These are phyloP conservation scores for Sorex maritimensis DNA, from an alignment of 2,797 vertebrate genomes.

Conservation along the genomic window DNA sequence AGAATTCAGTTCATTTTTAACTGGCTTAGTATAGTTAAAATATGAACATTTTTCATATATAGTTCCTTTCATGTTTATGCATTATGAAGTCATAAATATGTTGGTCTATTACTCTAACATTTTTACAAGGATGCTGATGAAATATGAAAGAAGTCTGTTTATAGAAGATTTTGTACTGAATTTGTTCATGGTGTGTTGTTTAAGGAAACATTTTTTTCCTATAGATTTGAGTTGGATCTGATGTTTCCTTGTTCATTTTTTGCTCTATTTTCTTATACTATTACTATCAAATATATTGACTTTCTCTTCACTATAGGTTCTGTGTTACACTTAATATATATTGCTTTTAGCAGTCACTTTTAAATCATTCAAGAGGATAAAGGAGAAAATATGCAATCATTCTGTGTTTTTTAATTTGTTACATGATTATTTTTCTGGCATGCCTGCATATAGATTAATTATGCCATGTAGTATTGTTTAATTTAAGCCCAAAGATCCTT, in stretches of 20 bases:
- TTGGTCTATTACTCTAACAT: background rate
- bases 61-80: background rate
- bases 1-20: constrained; percentile 7
- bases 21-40: background rate
- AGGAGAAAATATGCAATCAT: constrained; percentile 16
- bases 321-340: background rate
- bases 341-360: constrained; percentile 36
- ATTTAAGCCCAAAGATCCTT: constrained; percentile 26
- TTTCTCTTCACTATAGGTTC: constrained; percentile 6
- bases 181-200: background rate
- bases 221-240: constrained; percentile 15
- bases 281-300: constrained; percentile 20
- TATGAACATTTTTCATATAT: constrained; percentile 13
- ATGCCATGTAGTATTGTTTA: background rate
- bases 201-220: constrained; percentile 3
- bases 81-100: background rate
- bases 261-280: background rate
- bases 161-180: constrained; percentile 27
- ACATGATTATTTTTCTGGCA: constrained; percentile 11
- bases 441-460: constrained; percentile 27
- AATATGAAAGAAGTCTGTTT: constrained; percentile 32
- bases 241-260: constrained; percentile 7
- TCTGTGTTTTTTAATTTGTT: background rate
- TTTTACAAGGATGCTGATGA: background rate
- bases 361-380: background rate